Evolutionary conservation across 2,797 vertebrate species (phyloP).

Genomic region (Apogon hyalosoma): DNA sequence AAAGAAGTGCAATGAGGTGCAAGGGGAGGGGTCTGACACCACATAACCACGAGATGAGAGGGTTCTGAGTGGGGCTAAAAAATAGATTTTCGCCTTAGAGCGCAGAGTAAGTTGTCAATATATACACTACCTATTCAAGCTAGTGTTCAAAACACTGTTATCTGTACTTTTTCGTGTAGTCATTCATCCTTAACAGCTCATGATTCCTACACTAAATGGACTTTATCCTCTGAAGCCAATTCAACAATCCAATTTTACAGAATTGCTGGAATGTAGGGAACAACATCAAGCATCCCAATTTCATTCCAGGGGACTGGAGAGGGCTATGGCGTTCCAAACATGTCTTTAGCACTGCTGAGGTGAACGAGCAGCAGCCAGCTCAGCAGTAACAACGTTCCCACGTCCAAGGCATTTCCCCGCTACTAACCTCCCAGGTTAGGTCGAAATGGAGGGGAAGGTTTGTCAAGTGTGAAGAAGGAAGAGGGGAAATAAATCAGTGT

Average conservation of each 20-base stretch:
- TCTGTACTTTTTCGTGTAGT: neutral
- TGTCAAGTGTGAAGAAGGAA: conserved; percentile 52
- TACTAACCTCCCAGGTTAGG: conserved; percentile 26
- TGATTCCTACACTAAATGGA: neutral
- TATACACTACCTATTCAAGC: conserved; percentile 36
- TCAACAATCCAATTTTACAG: conserved; percentile 4
- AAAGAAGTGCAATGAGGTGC: neutral
- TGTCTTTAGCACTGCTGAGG: conserved; percentile 29
- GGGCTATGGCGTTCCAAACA: conserved; percentile 36
- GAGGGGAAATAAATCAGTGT: conserved; percentile 49
- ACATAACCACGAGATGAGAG: conserved; percentile 5
- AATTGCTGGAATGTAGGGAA: conserved; percentile 28
- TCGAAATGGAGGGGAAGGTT: conserved; percentile 31
- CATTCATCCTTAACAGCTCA: neutral
- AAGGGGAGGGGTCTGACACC: conserved; percentile 11
- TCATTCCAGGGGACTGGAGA: conserved; percentile 40
- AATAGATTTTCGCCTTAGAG: conserved; percentile 36
- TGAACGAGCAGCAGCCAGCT: conserved; percentile 30
- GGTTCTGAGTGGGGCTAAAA: conserved; percentile 2
- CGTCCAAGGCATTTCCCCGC: conserved; percentile 24
- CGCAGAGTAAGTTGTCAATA: conserved; percentile 39
- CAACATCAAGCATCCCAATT: neutral
- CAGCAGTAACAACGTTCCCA: conserved; percentile 52
- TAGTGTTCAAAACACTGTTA: conserved; percentile 5
- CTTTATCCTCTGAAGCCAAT: neutral